These are phyloP conservation scores for Aphodius granarius DNA, from an alignment of 2,888 invertebrate genomes.

Conservation along the genomic window DNA sequence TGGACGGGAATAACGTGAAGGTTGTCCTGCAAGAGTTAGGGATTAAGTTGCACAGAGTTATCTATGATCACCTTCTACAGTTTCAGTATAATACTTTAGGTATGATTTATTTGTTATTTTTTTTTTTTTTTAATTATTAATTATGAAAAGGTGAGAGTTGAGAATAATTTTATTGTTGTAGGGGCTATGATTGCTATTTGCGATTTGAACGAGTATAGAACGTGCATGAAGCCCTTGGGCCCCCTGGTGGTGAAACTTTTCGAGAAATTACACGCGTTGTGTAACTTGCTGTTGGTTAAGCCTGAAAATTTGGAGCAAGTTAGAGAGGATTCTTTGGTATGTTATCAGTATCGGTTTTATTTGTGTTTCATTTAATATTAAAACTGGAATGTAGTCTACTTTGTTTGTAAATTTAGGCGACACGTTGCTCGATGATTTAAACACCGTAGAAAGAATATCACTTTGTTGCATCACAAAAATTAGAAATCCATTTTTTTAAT, in stretches of 20 bases:
- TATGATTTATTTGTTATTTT: constrained; percentile 44
- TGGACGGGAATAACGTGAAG: constrained; percentile 92
- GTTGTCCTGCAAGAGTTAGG: constrained; percentile 88
- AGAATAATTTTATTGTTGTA: constrained; percentile 45
- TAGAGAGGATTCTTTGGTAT: constrained; percentile 92
- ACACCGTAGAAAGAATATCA: too few species aligned
- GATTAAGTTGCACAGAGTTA: constrained; percentile 86
- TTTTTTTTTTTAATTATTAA: constrained; percentile 2
- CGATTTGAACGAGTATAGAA: constrained; percentile 96
- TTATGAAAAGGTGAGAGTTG: constrained; percentile 4
- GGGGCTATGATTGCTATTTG: constrained; percentile 98
- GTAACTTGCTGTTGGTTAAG: constrained; percentile 91
- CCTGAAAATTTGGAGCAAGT: constrained; percentile 96
- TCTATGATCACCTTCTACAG: constrained; percentile 92
- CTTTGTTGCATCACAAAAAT: too few species aligned
- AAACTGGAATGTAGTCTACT: too few species aligned
- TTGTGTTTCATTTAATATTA: constrained; percentile 1
- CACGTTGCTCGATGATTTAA: not conserved
- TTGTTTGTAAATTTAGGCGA: not conserved
- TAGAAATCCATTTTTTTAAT: too few species aligned
- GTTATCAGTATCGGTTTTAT: constrained; percentile 39
- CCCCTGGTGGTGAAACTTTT: constrained; percentile 85
- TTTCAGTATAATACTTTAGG: constrained; percentile 94
- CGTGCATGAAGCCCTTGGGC: constrained; percentile 78
- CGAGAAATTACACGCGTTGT: constrained; percentile 93